Percentiles rank a stretch among this genome's conserved stretches.
Conservation (phyloP, 1,140 invertebrate species). For the Atta cephalotes region DNA sequence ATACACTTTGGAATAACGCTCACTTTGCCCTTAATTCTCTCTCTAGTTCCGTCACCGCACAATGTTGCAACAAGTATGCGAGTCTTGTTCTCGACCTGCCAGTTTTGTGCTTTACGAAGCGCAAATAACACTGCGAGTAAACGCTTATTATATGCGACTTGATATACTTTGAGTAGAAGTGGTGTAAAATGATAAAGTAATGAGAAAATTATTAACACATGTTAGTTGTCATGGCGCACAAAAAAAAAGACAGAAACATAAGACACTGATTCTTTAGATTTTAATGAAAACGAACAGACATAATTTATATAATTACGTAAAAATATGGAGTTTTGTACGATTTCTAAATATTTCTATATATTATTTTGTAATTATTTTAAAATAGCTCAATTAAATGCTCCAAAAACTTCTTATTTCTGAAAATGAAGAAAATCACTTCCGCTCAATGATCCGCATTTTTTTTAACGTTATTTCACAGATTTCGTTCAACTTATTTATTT, state of each 20-base stretch:
- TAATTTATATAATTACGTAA: not conserved
- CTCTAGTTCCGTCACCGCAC: conserved; percentile 31
- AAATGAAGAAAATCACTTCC: conserved; percentile 4
- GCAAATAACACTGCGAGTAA: conserved; percentile 29
- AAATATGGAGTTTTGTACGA: not conserved
- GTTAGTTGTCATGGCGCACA: not conserved
- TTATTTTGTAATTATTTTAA: not conserved
- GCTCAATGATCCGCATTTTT: not conserved
- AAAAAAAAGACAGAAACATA: not conserved
- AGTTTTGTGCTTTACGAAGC: conserved; percentile 33
- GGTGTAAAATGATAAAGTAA: not conserved
- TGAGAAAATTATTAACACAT: not conserved
- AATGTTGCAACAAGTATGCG: conserved; percentile 47
- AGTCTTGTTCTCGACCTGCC: conserved; percentile 9
- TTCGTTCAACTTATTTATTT: not conserved
- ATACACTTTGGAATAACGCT: conserved; percentile 65
- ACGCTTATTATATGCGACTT: not conserved
- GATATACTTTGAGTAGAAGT: not conserved
- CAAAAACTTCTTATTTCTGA: not conserved
- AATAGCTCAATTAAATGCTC: not conserved
- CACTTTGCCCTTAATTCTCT: conserved; percentile 45
- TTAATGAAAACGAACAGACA: not conserved
- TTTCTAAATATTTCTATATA: not conserved
- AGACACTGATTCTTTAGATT: not conserved
- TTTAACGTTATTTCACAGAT: not conserved